These are phyloP conservation scores for Brienomyrus brachyistius DNA, from an alignment of 2,113 vertebrate species.

Conservation along the genomic window DNA sequence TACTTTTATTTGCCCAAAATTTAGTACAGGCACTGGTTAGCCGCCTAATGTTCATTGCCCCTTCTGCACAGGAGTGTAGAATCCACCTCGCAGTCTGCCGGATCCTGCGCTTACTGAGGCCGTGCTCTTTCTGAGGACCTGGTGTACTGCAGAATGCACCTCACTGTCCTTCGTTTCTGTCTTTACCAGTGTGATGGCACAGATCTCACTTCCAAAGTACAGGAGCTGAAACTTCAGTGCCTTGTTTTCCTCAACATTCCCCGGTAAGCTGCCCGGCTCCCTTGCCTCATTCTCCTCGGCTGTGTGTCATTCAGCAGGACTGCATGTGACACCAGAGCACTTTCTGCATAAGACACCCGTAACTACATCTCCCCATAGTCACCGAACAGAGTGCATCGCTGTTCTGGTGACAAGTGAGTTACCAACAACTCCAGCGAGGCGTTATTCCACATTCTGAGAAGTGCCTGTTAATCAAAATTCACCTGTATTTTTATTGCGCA, in stretches of 20 bases:
- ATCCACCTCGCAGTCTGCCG: not conserved
- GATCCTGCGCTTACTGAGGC: not conserved
- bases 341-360: not conserved
- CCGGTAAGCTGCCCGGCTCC: constrained; percentile 60
- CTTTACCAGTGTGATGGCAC: constrained; percentile 73
- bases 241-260: constrained; percentile 93
- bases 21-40: not conserved
- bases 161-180: constrained; percentile 8
- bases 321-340: not conserved
- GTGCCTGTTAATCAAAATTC: not conserved
- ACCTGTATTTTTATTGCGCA: not conserved
- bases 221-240: constrained; percentile 88
- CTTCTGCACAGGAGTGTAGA: not conserved
- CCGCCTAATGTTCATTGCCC: not conserved
- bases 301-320: not conserved
- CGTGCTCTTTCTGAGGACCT: not conserved
- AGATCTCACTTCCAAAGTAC: constrained; percentile 86
- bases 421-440: not conserved
- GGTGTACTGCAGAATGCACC: not conserved
- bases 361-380: not conserved
- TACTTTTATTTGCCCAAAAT: not conserved
- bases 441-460: not conserved
- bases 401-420: not conserved
- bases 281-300: not conserved
- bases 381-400: not conserved